Conservation (phyloP, 2,888 invertebrate genomes). For the Magallana nippona region DNA sequence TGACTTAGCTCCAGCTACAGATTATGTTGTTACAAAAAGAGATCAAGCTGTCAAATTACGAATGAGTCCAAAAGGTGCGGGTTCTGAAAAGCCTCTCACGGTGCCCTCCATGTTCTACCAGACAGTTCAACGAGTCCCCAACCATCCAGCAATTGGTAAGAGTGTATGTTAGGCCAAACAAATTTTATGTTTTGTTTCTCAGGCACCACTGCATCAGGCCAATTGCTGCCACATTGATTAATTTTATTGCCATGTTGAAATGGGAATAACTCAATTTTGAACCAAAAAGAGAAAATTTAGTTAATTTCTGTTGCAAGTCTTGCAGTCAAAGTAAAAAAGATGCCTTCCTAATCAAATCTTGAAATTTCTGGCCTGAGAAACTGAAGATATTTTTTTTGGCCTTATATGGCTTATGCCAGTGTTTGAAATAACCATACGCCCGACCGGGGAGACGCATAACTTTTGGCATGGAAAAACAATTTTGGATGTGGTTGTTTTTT, state of each 20-base stretch:
- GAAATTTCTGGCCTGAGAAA: too few species aligned
- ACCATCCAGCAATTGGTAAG: constrained; percentile 70
- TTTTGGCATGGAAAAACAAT: too few species aligned
- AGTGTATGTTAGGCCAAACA: neutral
- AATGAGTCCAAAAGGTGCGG: constrained; percentile 58
- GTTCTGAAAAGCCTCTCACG: constrained; percentile 65
- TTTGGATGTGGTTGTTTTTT: too few species aligned
- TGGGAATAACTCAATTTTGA: neutral
- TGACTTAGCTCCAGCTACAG: constrained; percentile 61
- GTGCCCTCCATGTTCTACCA: constrained; percentile 65
- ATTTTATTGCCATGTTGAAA: neutral
- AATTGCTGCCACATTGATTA: neutral
- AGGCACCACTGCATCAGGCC: too few species aligned
- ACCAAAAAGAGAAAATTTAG: neutral
- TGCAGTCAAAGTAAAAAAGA: too few species aligned
- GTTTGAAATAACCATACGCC: too few species aligned
- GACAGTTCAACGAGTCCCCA: constrained; percentile 65
- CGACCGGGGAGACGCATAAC: too few species aligned
- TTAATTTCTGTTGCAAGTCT: neutral
- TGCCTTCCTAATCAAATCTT: too few species aligned
- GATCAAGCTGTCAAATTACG: constrained; percentile 68
- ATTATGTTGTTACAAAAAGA: constrained; percentile 54
- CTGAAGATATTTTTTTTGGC: too few species aligned
- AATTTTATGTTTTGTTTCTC: too few species aligned
- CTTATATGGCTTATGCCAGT: too few species aligned